Evolutionary conservation across 2,797 vertebrate species (phyloP).

Genomic region (Microcaecilia unicolor): DNA sequence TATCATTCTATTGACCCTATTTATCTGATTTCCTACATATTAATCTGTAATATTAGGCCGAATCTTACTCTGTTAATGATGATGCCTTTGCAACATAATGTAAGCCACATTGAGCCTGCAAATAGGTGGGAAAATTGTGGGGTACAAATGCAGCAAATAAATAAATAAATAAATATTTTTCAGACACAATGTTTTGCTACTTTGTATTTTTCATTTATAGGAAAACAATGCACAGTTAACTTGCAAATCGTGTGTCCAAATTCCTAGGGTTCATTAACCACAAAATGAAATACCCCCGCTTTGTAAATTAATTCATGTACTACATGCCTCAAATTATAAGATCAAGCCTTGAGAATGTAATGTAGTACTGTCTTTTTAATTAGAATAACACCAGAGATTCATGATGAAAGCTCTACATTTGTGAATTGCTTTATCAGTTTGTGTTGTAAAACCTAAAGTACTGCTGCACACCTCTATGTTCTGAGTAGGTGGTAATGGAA

Average conservation of each 20-base stretch:
- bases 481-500: neutral
- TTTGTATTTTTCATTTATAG: conserved; percentile 40
- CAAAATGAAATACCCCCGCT: conserved; percentile 62
- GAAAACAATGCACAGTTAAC: conserved; percentile 54
- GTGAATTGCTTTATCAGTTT: conserved; percentile 37
- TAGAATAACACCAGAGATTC: conserved; percentile 52
- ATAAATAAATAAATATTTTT: too few relatives aligned
- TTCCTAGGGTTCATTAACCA: conserved; percentile 61
- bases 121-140: too few relatives aligned
- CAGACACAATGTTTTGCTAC: neutral
- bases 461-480: neutral
- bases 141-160: too few relatives aligned
- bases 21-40: too few relatives aligned
- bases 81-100: too few relatives aligned
- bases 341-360: conserved; percentile 59
- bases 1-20: too few relatives aligned
- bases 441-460: neutral
- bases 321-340: conserved; percentile 65
- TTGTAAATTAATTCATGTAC: conserved; percentile 66
- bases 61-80: too few relatives aligned
- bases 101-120: too few relatives aligned
- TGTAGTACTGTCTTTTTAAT: conserved; percentile 62
- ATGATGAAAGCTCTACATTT: conserved; percentile 40
- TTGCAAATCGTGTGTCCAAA: conserved; percentile 47
- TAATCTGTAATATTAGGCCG: too few relatives aligned